phyloP scores from a whole-genome alignment of 2,888 invertebrate species.

The Polydrusus tereticollis region DNA sequence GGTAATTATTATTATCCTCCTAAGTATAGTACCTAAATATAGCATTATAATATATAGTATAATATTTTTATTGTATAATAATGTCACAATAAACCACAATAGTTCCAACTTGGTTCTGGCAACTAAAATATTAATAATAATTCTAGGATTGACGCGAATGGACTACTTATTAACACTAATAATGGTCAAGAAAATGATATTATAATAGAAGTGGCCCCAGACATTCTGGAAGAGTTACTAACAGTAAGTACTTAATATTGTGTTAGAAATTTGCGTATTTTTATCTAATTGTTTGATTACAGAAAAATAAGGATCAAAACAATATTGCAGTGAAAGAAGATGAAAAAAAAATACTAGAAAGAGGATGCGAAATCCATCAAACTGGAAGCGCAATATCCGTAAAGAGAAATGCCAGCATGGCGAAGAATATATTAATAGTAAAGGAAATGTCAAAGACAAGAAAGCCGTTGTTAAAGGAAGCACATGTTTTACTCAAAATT shows the following conservation, averaged over 20 bases:
- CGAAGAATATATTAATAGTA: neutral
- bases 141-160: neutral
- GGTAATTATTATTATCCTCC: neutral
- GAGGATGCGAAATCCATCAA: neutral
- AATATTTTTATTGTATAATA: neutral
- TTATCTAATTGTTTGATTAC: neutral
- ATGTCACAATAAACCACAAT: neutral
- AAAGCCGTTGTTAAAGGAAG: neutral
- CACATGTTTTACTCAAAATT: neutral
- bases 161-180: neutral
- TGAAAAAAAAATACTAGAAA: neutral
- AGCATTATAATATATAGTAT: neutral
- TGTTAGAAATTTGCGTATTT: neutral
- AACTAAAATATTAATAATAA: neutral
- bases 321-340: neutral
- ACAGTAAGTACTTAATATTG: neutral
- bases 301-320: neutral
- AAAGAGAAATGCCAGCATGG: neutral
- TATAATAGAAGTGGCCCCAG: neutral
- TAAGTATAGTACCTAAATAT: neutral
- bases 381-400: neutral
- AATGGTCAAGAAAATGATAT: neutral
- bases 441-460: too few relatives aligned
- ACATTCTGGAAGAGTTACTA: neutral
- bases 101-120: neutral